Conservation (phyloP, 1,140 invertebrate species). For the Cataglyphis hispanica region DNA sequence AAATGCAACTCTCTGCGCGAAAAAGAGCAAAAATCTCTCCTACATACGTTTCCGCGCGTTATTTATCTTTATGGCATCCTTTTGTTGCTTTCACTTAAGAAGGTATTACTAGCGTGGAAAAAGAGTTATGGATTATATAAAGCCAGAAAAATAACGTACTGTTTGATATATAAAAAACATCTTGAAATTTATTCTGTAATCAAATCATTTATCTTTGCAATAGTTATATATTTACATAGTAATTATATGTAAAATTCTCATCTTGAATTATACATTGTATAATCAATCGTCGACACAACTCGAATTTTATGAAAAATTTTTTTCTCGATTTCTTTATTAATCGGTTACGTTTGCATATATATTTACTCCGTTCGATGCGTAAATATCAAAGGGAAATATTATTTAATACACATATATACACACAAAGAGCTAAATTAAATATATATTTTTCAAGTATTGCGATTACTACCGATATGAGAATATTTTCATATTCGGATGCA, state of each 20-base stretch:
- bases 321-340: neutral
- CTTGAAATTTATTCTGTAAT: neutral
- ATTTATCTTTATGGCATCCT: slow-evolving; percentile 42
- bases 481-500: slow-evolving; percentile 1
- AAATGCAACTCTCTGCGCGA: neutral
- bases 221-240: neutral
- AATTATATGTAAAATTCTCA: neutral
- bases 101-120: neutral
- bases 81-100: slow-evolving; percentile 10
- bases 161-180: neutral
- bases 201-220: neutral
- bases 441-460: slow-evolving; percentile 29
- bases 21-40: neutral
- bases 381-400: slow-evolving; percentile 33
- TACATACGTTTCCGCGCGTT: neutral
- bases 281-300: neutral
- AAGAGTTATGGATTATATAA: neutral
- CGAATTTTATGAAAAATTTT: neutral
- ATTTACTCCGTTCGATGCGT: neutral
- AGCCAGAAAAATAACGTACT: neutral
- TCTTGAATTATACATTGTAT: neutral
- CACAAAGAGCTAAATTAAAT: slow-evolving; percentile 17
- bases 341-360: neutral
- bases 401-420: neutral
- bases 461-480: neutral